Evolutionary conservation across 2,113 vertebrate genomes (phyloP), one percentile per base, ranked within the genome.

Genomic region (Amblyopsis rosae): DNA sequence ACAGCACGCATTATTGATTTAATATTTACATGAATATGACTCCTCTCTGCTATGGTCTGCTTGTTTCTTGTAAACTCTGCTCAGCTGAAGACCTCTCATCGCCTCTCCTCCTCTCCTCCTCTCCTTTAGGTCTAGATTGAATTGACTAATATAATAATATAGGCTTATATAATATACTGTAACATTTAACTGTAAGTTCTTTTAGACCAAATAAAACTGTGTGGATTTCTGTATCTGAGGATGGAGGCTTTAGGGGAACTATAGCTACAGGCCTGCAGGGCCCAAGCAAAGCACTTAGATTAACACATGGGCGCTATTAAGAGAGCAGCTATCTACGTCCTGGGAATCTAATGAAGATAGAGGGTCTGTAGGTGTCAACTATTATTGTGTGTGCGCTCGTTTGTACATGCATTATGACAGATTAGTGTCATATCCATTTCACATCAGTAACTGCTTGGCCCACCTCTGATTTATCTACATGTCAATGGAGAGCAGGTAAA

Each of bases 401-500:
- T 81, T 86, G 49, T 35, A 26, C 55, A 57, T 62, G 69, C 26
- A 26, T 65, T 86, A 84, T 83, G 73, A 83, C 82, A 86, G 79
- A 87, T 90, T 83, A 89, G 82, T 69, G 81, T 88, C 84, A 88
- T 86, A 81, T 86, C 89, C 81, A 81, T 84, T 87, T 87, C 65
- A 85, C 79, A 80, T 90, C 83, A 84, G 60, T 84, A 79, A 78
- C 73, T 80, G 59, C 77, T 82, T 71, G 73, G 79, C 76, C 71
- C 71, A 53, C 51, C 73, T 79, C 75, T 82, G 86, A 88, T 91
- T 88, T 87, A 86, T 86, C 77, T 67, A 32, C 69, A 81, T 73
- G 80, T 85, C 82, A 77, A 71, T 59, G 11, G 65, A 57, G 54
- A 73, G 45, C 19, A 71, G 12, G 61, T 67, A 33, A 26, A 26